Conservation (phyloP, 2,888 invertebrate genomes). For the Limenitis camilla region DNA sequence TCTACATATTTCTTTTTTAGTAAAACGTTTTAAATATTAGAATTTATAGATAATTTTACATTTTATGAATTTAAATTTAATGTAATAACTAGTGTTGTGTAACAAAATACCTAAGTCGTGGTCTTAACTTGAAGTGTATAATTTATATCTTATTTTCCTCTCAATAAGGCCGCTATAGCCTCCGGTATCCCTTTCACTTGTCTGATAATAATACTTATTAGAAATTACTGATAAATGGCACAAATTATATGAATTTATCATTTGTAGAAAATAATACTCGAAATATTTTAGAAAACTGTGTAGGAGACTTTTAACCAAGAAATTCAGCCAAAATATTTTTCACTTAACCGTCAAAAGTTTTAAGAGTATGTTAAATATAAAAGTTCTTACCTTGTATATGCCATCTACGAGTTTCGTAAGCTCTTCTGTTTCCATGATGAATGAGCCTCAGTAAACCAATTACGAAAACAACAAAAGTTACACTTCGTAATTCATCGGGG, state of each 20-base stretch:
- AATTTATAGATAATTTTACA: too few relatives aligned
- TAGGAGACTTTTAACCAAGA: constrained; percentile 3
- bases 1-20: too few relatives aligned
- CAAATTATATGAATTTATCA: neutral
- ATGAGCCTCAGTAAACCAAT: constrained; percentile 49
- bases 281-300: constrained; percentile 10
- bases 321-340: constrained; percentile 9
- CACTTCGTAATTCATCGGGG: constrained; percentile 64
- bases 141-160: constrained; percentile 18
- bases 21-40: too few relatives aligned
- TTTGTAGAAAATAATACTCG: neutral
- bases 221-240: constrained; percentile 24
- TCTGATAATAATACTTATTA: constrained; percentile 28
- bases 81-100: neutral
- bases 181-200: constrained; percentile 32
- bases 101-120: constrained; percentile 1
- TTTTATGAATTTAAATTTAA: too few relatives aligned
- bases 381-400: constrained; percentile 86
- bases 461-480: constrained; percentile 43
- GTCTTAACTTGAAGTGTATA: constrained; percentile 2
- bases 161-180: constrained; percentile 24
- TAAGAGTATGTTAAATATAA: neutral
- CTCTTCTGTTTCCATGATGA: constrained; percentile 88
- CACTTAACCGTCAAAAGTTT: constrained; percentile 5
- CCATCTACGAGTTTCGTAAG: constrained; percentile 92